These are phyloP conservation scores for Dromius quadrimaculatus DNA, from an alignment of 2,888 invertebrate species.

Conservation along the genomic window DNA sequence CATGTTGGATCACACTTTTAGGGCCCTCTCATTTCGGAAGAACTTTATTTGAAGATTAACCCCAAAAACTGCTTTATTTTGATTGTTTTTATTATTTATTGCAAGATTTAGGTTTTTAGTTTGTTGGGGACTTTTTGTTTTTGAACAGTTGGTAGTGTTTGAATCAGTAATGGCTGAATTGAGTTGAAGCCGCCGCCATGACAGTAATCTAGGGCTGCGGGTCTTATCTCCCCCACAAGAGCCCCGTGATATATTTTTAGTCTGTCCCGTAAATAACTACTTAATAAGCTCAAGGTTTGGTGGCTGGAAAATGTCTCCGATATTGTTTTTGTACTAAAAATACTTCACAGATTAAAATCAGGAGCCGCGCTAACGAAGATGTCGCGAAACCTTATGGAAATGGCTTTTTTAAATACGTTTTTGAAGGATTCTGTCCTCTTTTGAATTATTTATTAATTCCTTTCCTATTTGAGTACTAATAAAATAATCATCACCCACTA, in stretches of 20 bases:
- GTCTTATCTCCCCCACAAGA: conserved; percentile 42
- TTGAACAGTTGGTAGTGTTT: not conserved
- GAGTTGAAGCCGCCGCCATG: not conserved
- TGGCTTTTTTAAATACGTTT: conserved; percentile 18
- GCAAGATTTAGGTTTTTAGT: too few species aligned
- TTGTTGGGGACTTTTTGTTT: too few species aligned
- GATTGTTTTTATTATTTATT: too few species aligned
- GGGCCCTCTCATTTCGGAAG: not conserved
- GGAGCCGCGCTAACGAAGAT: conserved; percentile 27
- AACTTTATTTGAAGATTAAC: too few species aligned
- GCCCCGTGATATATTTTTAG: conserved; percentile 42
- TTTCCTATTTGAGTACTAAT: too few species aligned
- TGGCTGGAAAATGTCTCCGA: conserved; percentile 30
- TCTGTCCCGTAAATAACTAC: conserved; percentile 41
- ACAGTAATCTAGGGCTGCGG: not conserved
- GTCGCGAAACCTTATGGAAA: conserved; percentile 29
- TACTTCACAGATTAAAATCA: conserved; percentile 28
- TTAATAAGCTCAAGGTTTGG: conserved; percentile 25
- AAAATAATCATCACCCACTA: conserved; percentile 31
- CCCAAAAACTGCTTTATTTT: too few species aligned
- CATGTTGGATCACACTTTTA: not conserved
- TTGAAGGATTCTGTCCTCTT: not conserved
- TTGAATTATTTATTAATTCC: too few species aligned
- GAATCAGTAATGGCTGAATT: not conserved
- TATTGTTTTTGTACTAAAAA: conserved; percentile 26